Conservation (phyloP, 2,797 vertebrate genomes). For the Leptatherina wallacei region DNA sequence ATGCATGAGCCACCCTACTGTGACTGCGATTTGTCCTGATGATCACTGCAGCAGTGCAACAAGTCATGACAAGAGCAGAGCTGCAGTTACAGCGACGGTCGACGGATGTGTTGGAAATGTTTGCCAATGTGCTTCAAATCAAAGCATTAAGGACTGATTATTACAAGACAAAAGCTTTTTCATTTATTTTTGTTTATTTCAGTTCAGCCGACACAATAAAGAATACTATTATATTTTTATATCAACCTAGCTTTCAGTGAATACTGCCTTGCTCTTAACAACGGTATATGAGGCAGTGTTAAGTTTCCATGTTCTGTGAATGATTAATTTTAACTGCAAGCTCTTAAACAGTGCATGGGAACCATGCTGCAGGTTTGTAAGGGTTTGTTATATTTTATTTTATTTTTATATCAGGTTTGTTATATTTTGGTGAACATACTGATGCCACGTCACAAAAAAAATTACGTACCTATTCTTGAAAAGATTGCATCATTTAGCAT, state of each 20-base stretch:
- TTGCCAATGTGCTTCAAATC: background rate
- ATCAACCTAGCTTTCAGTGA: background rate
- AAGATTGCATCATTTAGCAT: background rate
- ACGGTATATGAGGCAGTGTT: background rate
- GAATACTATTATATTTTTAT: background rate
- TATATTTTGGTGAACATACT: background rate
- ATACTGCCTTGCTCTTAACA: slow-evolving; percentile 2
- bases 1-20: slow-evolving; percentile 38
- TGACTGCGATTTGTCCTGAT: slow-evolving; percentile 40
- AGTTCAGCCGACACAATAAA: background rate
- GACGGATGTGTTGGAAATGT: background rate
- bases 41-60: slow-evolving; percentile 28
- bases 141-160: background rate
- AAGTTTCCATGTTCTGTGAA: background rate
- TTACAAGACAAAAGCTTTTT: background rate
- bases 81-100: background rate
- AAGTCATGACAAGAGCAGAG: slow-evolving; percentile 21
- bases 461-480: background rate
- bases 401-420: too few relatives aligned
- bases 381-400: too few relatives aligned
- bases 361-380: background rate
- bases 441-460: background rate
- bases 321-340: background rate
- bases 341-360: background rate
- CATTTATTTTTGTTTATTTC: background rate